Evolutionary conservation across 2,888 invertebrate species (phyloP), one percentile per base, ranked within the genome.

Genomic region (Scaeva pyrastri): DNA sequence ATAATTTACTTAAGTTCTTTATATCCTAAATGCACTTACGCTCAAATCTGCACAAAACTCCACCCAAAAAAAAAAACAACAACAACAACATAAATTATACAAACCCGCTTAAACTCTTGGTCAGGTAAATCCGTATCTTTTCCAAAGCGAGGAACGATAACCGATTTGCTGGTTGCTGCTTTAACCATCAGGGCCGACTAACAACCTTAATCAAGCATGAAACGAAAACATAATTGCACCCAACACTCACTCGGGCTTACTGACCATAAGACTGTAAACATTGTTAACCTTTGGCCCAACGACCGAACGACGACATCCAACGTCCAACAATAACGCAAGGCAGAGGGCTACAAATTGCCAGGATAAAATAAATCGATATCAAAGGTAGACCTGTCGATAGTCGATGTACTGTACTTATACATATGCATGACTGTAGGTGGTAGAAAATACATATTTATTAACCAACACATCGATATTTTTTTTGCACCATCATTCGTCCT

Each of bases 131-230:
- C 19, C 45, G 39, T 55, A 55, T 55, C 16, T 26, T 16, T 7
- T 39, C 62, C 31, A 7, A 31, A 31, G 8, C 6, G 6, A 5
- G 23, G 70, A 45, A 52, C 52, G 60, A 70, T 75, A 71, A 45
- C 81, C 81, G 75, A 62, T 62, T 43, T 39, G 39, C 41, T 55
- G 36, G 31, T 8, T 31, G 8, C 8, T 7, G 31, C 31, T 23
- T n/a, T 26, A 58, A 72, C 77, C 77, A 81, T 39, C 71, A 71
- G 45, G 36, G 14, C 66, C 55, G 66, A 43, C 56, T 60, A 82
- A 72, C 72, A 72, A 72, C 70, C 78, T 45, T 80, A 70, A 74
- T 74, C 74, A 80, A 80, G 74, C 80, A 50, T 80, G 68, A 74
- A 70, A 76, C 76, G 41, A 70, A 62, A 76, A 48, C 71, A 71